A percentile compares a stretch with the other conserved stretches of the same genome.
Conservation (phyloP, 2,113 vertebrate species). For the Odobenus rosmarus region DNA sequence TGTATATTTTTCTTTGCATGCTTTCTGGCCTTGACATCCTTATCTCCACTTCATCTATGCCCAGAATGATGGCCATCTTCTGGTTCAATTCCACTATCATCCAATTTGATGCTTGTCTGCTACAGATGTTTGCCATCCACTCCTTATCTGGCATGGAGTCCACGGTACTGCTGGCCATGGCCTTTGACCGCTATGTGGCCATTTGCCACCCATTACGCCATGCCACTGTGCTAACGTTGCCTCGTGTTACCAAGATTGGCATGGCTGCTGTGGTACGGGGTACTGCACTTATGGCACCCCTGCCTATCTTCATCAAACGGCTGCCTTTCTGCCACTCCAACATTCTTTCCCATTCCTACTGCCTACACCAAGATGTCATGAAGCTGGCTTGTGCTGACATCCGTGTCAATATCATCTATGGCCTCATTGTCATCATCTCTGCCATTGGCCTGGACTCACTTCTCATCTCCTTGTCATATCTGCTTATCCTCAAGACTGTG, state of each 20-base stretch:
- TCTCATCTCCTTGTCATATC: slow-evolving; percentile 77
- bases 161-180: slow-evolving; percentile 79
- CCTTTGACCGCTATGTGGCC: slow-evolving; percentile 81
- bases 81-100: slow-evolving; percentile 80
- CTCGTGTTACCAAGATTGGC: slow-evolving; percentile 76
- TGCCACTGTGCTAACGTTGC: slow-evolving; percentile 75
- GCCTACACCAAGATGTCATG: slow-evolving; percentile 81
- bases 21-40: slow-evolving; percentile 78
- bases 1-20: slow-evolving; percentile 82
- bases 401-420: slow-evolving; percentile 71
- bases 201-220: slow-evolving; percentile 80
- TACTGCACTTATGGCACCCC: slow-evolving; percentile 75
- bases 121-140: slow-evolving; percentile 83
- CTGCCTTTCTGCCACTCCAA: slow-evolving; percentile 77
- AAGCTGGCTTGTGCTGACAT: slow-evolving; percentile 79
- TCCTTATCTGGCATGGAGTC: slow-evolving; percentile 81
- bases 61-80: slow-evolving; percentile 81
- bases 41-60: slow-evolving; percentile 79
- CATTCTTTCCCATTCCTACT: slow-evolving; percentile 79
- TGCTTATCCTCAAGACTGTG: slow-evolving; percentile 79
- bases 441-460: slow-evolving; percentile 78
- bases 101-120: slow-evolving; percentile 77
- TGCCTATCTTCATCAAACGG: slow-evolving; percentile 75
- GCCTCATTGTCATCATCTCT: slow-evolving; percentile 77
- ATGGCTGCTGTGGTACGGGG: slow-evolving; percentile 77